phyloP scores from a whole-genome alignment of 1,140 invertebrate species.

The Aphelenchoides fujianensis region DNA sequence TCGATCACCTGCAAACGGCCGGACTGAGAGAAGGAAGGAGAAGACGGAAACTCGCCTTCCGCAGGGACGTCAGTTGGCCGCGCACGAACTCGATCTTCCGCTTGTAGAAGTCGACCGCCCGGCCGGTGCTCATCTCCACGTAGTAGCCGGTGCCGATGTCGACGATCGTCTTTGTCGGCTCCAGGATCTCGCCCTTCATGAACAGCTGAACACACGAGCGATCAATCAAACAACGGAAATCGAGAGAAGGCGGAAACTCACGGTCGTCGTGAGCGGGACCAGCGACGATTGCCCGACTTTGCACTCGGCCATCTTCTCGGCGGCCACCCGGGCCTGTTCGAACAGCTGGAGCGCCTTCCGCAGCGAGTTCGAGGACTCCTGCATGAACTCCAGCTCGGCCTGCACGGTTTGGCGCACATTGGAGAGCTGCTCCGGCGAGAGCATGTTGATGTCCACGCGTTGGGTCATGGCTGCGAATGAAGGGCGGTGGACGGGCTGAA shows the following conservation, averaged over 20 bases:
- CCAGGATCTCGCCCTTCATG: conserved; percentile 41
- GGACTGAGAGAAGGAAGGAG: conserved; percentile 25
- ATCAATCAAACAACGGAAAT: no score
- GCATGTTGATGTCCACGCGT: conserved; percentile 2
- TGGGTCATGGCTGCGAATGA: not conserved
- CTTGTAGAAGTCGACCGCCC: conserved; percentile 52
- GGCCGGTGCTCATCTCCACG: conserved; percentile 51
- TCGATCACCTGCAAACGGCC: conserved; percentile 41
- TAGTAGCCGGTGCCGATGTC: conserved; percentile 59
- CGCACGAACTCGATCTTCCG: conserved; percentile 31
- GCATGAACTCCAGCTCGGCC: conserved; percentile 17
- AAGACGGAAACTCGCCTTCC: conserved; percentile 19
- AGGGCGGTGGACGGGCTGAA: no score
- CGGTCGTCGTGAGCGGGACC: conserved; percentile 55
- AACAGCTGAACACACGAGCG: conserved; percentile 43
- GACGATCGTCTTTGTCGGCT: conserved; percentile 46
- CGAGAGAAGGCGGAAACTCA: conserved; percentile 24
- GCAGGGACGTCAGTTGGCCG: conserved; percentile 7
- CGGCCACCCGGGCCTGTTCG: not conserved
- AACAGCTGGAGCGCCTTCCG: not conserved
- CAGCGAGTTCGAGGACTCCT: conserved; percentile 1
- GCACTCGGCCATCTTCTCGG: not conserved
- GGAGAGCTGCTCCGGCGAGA: not conserved
- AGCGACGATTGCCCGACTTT: conserved; percentile 32
- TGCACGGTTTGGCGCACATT: not conserved